phyloP scores from a whole-genome alignment of 2,113 vertebrate genomes.

The Cepphus grylle region DNA sequence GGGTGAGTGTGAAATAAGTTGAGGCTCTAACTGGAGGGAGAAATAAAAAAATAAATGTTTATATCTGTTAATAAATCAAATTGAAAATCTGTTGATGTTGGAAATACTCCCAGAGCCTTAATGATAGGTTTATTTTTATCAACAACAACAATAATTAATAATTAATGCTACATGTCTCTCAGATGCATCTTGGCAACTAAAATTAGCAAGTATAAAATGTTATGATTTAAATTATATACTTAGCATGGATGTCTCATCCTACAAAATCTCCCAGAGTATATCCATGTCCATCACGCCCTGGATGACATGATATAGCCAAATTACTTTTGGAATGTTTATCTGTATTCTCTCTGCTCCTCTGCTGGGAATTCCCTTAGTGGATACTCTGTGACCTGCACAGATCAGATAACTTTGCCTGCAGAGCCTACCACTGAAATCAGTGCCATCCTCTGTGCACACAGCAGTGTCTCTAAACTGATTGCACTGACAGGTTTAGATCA shows the following conservation, averaged over 20 bases:
- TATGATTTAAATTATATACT: background rate
- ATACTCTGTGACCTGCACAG: background rate
- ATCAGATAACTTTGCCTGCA: background rate
- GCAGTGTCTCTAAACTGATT: background rate
- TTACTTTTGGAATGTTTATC: background rate
- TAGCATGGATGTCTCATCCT: background rate
- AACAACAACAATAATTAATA: constrained; percentile 54
- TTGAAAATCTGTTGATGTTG: constrained; percentile 29
- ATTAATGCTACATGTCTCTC: constrained; percentile 35
- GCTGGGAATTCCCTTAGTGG: background rate
- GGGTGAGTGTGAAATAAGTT: background rate
- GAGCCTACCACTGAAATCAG: background rate
- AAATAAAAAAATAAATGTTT: background rate
- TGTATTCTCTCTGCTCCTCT: background rate
- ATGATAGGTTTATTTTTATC: constrained; percentile 50
- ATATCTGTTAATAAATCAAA: constrained; percentile 21
- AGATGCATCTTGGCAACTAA: constrained; percentile 28
- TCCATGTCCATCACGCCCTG: background rate
- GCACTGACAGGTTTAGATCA: background rate
- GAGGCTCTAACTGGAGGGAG: background rate
- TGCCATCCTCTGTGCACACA: background rate
- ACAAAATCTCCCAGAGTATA: background rate
- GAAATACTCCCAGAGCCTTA: constrained; percentile 37
- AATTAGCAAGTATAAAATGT: constrained; percentile 14
- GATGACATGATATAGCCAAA: background rate